These are phyloP conservation scores for Acleris sparsana DNA, from an alignment of 2,888 invertebrate species.

Conservation along the genomic window DNA sequence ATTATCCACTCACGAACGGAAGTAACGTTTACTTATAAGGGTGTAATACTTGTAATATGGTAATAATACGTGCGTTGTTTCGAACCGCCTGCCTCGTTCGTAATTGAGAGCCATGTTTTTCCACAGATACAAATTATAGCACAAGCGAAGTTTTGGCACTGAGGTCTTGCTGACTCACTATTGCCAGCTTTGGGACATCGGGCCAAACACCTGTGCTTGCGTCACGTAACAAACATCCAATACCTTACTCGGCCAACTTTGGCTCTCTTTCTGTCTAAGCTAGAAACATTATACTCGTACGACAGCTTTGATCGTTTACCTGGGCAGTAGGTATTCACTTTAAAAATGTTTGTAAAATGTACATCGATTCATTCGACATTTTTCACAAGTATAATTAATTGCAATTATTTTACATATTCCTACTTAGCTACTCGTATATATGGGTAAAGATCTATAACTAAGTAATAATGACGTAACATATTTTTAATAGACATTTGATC, in stretches of 20 bases:
- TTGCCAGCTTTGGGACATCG: constrained; percentile 55
- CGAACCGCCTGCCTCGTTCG: neutral
- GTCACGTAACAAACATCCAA: constrained; percentile 46
- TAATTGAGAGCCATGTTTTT: neutral
- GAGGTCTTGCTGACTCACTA: constrained; percentile 57
- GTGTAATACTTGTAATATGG: no score
- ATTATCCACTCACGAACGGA: neutral
- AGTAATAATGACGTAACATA: no score
- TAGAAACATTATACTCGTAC: neutral
- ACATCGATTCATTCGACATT: no score
- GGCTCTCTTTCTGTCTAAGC: neutral
- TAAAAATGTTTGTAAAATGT: no score
- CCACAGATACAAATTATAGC: constrained; percentile 12
- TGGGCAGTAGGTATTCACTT: no score
- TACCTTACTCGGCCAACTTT: constrained; percentile 20
- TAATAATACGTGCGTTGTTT: no score
- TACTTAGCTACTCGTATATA: no score
- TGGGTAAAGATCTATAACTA: no score
- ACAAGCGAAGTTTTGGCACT: constrained; percentile 52
- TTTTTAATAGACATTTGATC: no score
- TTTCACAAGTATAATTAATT: no score
- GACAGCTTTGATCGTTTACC: no score
- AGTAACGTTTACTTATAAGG: neutral
- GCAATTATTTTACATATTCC: no score
- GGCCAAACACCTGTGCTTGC: constrained; percentile 62